Percentiles rank a stretch among this genome's conserved stretches.
Conservation (phyloP, 1,140 invertebrate species). For the Bombus pyrosoma region DNA sequence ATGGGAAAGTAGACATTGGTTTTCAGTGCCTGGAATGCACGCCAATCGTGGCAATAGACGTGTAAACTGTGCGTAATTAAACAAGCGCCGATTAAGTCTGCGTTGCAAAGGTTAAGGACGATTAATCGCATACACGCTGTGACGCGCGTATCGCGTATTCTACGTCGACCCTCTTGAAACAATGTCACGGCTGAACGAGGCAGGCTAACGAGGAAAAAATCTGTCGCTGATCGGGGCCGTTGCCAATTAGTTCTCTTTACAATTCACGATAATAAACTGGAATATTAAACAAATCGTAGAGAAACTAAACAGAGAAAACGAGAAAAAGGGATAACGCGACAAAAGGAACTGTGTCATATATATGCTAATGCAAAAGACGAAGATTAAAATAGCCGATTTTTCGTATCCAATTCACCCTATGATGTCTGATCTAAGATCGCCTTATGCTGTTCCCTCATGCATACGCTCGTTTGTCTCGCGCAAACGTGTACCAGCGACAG, state of each 20-base stretch:
- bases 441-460: not conserved
- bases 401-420: not conserved
- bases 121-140: not conserved
- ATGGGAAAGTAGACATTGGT: not conserved
- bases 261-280: not conserved
- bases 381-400: not conserved
- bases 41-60: not conserved
- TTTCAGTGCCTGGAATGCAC: not conserved
- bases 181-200: not conserved
- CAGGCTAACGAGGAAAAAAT: not conserved
- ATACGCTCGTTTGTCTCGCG: conserved; percentile 17
- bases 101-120: conserved; percentile 13
- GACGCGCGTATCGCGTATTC: not conserved
- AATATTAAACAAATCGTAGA: not conserved
- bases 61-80: not conserved
- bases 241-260: not conserved
- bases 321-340: not conserved
- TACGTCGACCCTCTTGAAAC: not conserved
- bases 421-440: not conserved
- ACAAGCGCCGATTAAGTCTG: not conserved
- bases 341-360: not conserved
- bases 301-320: not conserved
- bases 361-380: not conserved
- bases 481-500: not conserved
- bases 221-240: not conserved